Conservation (phyloP, 2,113 vertebrate genomes). For the Argyrosomus japonicus region DNA sequence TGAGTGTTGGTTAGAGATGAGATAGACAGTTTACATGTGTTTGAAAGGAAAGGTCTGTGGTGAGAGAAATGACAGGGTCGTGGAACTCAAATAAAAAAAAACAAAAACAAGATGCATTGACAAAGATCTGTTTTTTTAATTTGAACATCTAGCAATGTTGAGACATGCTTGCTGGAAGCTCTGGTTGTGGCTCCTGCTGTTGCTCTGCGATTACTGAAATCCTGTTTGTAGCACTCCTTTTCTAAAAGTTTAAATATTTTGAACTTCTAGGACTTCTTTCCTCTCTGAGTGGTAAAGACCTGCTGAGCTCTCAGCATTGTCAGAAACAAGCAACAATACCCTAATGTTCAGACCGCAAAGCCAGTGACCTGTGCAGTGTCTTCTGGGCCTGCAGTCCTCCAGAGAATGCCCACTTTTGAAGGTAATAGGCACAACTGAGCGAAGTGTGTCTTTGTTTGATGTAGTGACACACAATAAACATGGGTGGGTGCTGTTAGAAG, state of each 20-base stretch:
- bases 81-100: constrained; percentile 31
- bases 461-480: not conserved
- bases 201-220: constrained; percentile 53
- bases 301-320: constrained; percentile 46
- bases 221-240: constrained; percentile 50
- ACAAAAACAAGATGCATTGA: constrained; percentile 27
- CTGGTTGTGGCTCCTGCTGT: constrained; percentile 44
- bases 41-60: constrained; percentile 58
- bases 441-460: not conserved
- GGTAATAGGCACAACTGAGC: not conserved
- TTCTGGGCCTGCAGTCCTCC: not conserved
- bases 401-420: not conserved
- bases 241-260: constrained; percentile 48
- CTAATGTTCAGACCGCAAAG: constrained; percentile 14
- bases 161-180: constrained; percentile 12
- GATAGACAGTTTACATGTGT: constrained; percentile 76
- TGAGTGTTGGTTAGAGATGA: constrained; percentile 68
- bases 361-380: constrained; percentile 5
- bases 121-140: not conserved
- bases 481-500: too few relatives aligned
- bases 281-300: constrained; percentile 37
- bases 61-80: constrained; percentile 59
- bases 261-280: constrained; percentile 31
- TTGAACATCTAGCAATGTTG: constrained; percentile 10
- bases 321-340: constrained; percentile 31